phyloP scores from a whole-genome alignment of 2,113 vertebrate species.

The Pseudorhombus dupliciocellatus region DNA sequence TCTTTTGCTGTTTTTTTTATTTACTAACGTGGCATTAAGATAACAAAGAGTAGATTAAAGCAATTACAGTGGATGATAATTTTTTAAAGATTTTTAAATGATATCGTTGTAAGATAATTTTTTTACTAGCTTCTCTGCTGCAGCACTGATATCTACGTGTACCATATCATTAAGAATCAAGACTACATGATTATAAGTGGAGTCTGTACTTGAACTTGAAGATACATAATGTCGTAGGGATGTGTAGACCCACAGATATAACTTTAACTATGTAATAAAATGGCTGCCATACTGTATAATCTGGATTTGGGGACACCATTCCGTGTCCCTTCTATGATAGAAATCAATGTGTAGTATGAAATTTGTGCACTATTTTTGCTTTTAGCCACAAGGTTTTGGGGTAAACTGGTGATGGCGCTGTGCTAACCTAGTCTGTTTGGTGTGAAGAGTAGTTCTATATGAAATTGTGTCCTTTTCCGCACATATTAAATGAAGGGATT shows the following conservation, averaged over 20 bases:
- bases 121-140: constrained; percentile 73
- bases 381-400: constrained; percentile 66
- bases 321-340: constrained; percentile 63
- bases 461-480: constrained; percentile 44
- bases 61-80: constrained; percentile 46
- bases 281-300: constrained; percentile 71
- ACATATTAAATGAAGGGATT: constrained; percentile 57
- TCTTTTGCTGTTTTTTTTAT: constrained; percentile 60
- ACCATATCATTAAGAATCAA: constrained; percentile 79
- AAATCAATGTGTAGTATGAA: constrained; percentile 65
- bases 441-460: constrained; percentile 63
- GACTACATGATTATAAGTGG: constrained; percentile 86
- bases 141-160: constrained; percentile 58
- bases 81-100: constrained; percentile 66
- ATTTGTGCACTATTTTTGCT: constrained; percentile 70
- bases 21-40: constrained; percentile 60
- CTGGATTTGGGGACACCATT: constrained; percentile 53
- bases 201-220: constrained; percentile 84
- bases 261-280: constrained; percentile 55
- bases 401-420: constrained; percentile 52
- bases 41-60: constrained; percentile 39
- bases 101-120: constrained; percentile 63
- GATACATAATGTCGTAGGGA: constrained; percentile 47
- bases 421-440: constrained; percentile 64
- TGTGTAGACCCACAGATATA: constrained; percentile 54